Base-by-base conservation (phyloP, 2,113 vertebrate genomes). In the Nothocercus julius region DNA sequence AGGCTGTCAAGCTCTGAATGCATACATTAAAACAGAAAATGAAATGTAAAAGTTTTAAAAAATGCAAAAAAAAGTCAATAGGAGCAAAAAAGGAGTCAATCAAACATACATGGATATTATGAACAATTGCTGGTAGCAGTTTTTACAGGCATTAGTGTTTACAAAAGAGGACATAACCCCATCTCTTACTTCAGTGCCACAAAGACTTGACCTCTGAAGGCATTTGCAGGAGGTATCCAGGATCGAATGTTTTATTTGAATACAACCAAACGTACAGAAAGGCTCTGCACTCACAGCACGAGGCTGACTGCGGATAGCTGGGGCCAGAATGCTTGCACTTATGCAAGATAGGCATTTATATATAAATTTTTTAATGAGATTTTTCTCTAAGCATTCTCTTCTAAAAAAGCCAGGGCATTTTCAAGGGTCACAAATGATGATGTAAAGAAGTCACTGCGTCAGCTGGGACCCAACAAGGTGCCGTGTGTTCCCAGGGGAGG, bases 1-100 rank as follows among this genome's bases (percentile, higher is more conserved):
- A 98, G 28, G 97, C 94, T 96, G 94, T 98, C 97, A 98, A 97
- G 96, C 81, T 98, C 97, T 98, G 98, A 95, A 97, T 97, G 97
- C 97, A 93, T 97, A 98, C 95, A 97, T 98, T 90, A 90, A 98
- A 98, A 98, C 96, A 97, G 97, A 98, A 98, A 98, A 96, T 97
- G 97, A 98, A 96, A 97, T 98, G 97, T 97, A 96, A 97, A 97
- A 96, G 64, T 82, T 85, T 82, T 56, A 16, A 85, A 97, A 96
- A 97, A 95, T 30, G 88, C 73, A 92, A 96, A 97, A 91, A 97
- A 97, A 49, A 88, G 86, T 97, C 97, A 96, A 95, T 58, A 97
- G 89, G 95, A 95, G 84, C 40, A 36, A 96, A 96, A 92, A 96
- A 95, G 36, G 86, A 96, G 72, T 95, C 64, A 92, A 93, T 93